Evolutionary conservation across 2,797 vertebrate genomes (phyloP).

Genomic region (Spinus pinus): DNA sequence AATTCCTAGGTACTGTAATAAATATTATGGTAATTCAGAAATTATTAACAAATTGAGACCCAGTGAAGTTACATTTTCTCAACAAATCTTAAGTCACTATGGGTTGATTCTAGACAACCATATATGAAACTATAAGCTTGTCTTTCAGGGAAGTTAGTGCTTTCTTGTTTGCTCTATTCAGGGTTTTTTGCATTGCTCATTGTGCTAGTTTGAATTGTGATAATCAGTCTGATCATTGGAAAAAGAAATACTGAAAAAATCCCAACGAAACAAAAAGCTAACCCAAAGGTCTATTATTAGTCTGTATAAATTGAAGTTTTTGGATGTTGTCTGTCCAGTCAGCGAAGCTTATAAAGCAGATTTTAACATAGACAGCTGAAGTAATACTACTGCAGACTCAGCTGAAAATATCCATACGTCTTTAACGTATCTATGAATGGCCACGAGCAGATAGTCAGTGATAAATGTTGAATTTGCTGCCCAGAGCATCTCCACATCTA

Average conservation of each 20-base stretch:
- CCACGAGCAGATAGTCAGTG: neutral
- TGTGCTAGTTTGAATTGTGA: neutral
- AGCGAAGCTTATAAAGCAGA: neutral
- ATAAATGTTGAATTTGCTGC: neutral
- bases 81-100: neutral
- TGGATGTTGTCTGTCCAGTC: neutral
- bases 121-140: neutral
- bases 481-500: rapidly evolving
- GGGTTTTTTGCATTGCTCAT: neutral
- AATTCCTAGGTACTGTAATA: neutral
- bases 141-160: neutral
- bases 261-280: neutral
- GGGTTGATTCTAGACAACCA: neutral
- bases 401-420: rapidly evolving
- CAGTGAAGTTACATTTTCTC: neutral
- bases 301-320: neutral
- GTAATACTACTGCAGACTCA: neutral
- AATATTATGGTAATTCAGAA: neutral
- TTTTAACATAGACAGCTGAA: neutral
- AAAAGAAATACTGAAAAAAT: neutral
- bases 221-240: neutral
- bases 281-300: neutral
- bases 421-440: neutral
- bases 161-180: neutral
- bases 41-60: neutral